Evolutionary conservation across 35 echinoderm and acorn worm genomes (phyloP), one percentile per base, ranked within the genome.

Genomic region (Ophioderma brevispina): DNA sequence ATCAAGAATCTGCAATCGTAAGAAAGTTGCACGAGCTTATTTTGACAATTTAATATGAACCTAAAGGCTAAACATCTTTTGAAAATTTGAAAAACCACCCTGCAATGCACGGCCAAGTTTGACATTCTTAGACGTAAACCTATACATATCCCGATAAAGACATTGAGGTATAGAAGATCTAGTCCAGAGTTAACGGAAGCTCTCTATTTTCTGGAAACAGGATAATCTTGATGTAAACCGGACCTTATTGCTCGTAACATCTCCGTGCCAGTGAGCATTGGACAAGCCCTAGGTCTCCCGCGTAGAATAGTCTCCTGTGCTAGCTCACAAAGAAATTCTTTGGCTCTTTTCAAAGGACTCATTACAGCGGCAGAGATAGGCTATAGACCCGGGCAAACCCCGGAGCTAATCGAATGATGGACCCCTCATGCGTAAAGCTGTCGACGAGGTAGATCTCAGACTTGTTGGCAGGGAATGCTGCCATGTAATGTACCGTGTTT

Each of bases 301-400:
- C 59, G n/a, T 70, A 18, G 59, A 70, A 18, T 70, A 52, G 46
- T 52, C 46, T 52, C 46, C 46, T 52, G 46, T 21, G 8, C 8
- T 8, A 11, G 8, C 8, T 52, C 21, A 52, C 46, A 52, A 52
- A 11, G 21, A 8, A 52, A 21, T 11, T 52, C 8, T 52, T 52
- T 21, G 21, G 21, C 46, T 30, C 28, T 30, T 70, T 70, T 70
- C 6, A 70, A 18, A 13, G 23, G 59, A 70, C 41, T 70, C 59
- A 70, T 70, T 70, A 25, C 59, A 70, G 59, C 59, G 59, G 59
- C 59, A 70, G 59, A 70, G 59, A 70, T 70, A 30, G 59, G 59
- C 15, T 70, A 30, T 70, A 30, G 59, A 70, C 15, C 59, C n/a
- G 59, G 59, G 59, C 6, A 13, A 70, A 25, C 59, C 59, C 59